Evolutionary conservation across 1,140 invertebrate genomes (phyloP), one percentile per base, ranked within the genome.

Genomic region (Anoplophora glabripennis): DNA sequence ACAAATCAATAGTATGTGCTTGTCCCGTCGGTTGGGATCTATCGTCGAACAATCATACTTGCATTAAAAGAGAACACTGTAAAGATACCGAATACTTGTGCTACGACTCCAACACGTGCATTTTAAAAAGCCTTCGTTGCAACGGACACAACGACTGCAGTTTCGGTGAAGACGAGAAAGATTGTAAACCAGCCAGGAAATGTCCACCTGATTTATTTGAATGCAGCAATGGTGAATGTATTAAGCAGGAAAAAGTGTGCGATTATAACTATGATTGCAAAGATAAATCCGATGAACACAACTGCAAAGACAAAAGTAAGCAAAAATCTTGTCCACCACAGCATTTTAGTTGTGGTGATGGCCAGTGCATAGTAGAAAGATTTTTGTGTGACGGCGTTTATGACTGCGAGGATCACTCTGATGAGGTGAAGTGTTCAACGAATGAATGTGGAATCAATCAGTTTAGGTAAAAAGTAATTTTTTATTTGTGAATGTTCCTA

Each of bases 341-440:
- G 41, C 67, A 81, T 67, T 86, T 84, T 54, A 72, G 65, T 15
- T 86, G 84, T 54, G 74, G 69, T 8, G 78, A 72, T 64, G 81
- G 86, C 3, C 74, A 83, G 14, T 93, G 89, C 68, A 84, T 90
- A 17, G 78, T 79, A 28, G 72, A 68, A 9, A 41, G 66, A 28
- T 72, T 72, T 21, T 84, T 92, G 61, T 96, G 93, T 72, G 85
- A 96, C 69, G 83, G 84, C 1, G 73, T 80, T 0, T 42, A 71
- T 3, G 91, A 98, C 72, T 98, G 95, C 76, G 74, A 79, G 0
- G 87, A 93, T 74, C 81, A 79, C 0, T 86, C 86, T 1, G 94
- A 96, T 76, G 89, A 92, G 69, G 68, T 46, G 40, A 64, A 71
- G 38, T 76, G 75, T 58, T 10, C 53, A 7, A 57, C 54, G 1